A percentile compares a stretch with the other conserved stretches of the same genome.
Conservation (phyloP, 2,113 vertebrate genomes). For the Rostratula benghalensis region DNA sequence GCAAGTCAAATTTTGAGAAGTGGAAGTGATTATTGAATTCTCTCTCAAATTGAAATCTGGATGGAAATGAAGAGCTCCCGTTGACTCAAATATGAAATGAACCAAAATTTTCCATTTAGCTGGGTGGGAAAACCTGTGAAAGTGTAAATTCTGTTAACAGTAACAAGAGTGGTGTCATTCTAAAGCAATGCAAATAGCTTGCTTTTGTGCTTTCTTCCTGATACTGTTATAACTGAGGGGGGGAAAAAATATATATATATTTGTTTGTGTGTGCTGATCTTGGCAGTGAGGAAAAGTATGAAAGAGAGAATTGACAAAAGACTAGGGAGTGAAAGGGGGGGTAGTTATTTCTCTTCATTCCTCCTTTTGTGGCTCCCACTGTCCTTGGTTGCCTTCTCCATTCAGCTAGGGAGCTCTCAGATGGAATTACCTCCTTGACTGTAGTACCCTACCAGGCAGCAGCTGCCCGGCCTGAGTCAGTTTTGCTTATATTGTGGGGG, state of each 20-base stretch:
- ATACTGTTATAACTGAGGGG: background rate
- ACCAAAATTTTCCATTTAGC: background rate
- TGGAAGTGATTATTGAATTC: background rate
- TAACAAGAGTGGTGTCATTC: background rate
- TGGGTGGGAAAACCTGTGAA: background rate
- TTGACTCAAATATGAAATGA: slow-evolving; percentile 2
- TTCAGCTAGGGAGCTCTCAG: background rate
- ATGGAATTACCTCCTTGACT: background rate
- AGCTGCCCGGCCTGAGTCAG: background rate
- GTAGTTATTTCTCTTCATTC: background rate
- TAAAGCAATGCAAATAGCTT: slow-evolving; percentile 3
- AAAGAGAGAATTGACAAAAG: background rate
- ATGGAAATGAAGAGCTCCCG: background rate
- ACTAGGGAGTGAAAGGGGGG: background rate
- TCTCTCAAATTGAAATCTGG: background rate
- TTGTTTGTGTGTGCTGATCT: background rate
- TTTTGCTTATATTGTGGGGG: background rate
- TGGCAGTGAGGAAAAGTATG: background rate
- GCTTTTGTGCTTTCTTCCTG: background rate
- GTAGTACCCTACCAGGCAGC: background rate
- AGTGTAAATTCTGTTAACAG: slow-evolving; percentile 10
- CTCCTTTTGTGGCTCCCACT: background rate
- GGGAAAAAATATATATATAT: background rate
- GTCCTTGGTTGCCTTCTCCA: background rate
- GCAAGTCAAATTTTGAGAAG: slow-evolving; percentile 7